Percentiles rank a stretch among this genome's conserved stretches.
Evolutionary conservation across 2,113 vertebrate species (phyloP).

Genomic region (Emydura subglobosa): DNA sequence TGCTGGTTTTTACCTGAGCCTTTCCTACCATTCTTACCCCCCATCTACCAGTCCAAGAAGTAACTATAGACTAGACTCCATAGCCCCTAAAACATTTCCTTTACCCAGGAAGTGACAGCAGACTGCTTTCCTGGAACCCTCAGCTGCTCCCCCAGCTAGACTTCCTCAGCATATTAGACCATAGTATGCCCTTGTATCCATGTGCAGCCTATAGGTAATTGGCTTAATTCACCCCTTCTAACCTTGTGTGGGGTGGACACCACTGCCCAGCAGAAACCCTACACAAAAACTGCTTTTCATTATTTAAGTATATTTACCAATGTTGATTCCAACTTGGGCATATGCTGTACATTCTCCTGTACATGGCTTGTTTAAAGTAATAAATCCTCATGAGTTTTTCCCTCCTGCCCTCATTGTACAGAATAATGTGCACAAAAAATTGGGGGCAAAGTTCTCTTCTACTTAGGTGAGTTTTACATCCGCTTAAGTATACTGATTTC

Average conservation of each 20-base stretch:
- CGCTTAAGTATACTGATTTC: not conserved
- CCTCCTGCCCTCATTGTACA: not conserved
- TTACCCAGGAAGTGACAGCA: too few relatives aligned
- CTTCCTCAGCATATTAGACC: not conserved
- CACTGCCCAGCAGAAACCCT: too few relatives aligned
- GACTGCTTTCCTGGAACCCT: not conserved
- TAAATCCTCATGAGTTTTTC: not conserved
- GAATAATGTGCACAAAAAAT: not conserved
- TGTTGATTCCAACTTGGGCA: rapidly evolving
- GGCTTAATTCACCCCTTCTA: too few relatives aligned
- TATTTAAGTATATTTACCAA: not conserved
- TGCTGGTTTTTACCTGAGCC: not conserved
- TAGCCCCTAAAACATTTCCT: too few relatives aligned
- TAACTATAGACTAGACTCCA: not conserved
- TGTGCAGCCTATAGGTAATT: too few relatives aligned
- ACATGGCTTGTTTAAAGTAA: not conserved
- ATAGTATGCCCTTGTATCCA: not conserved
- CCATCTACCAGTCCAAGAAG: not conserved
- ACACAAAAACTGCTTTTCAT: not conserved
- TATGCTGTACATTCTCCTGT: rapidly evolving
- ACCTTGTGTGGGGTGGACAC: too few relatives aligned
- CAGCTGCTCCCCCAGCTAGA: not conserved
- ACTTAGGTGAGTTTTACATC: not conserved
- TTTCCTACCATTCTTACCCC: too few relatives aligned
- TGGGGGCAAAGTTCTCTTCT: not conserved